phyloP scores from a whole-genome alignment of 2,113 vertebrate genomes.

The Columba livia region DNA sequence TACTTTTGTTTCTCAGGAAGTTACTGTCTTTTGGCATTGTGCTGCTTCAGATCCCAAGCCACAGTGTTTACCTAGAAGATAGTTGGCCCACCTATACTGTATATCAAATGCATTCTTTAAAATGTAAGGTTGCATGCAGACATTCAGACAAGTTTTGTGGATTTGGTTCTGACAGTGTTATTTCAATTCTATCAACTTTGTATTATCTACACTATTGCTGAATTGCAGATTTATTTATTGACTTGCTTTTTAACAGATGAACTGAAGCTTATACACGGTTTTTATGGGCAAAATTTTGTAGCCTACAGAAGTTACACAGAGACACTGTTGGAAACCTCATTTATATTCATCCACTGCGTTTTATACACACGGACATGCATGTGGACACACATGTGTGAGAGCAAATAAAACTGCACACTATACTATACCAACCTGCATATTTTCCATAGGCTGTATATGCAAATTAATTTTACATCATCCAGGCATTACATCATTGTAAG shows the following conservation, averaged over 20 bases:
- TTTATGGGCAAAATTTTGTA: background rate
- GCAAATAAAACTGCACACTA: background rate
- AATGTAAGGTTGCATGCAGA: background rate
- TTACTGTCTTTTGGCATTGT: background rate
- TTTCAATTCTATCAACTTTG: background rate
- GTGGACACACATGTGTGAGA: background rate
- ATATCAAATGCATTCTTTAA: background rate
- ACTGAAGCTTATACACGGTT: background rate
- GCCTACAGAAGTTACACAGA: background rate
- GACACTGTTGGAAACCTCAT: background rate
- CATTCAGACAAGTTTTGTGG: background rate
- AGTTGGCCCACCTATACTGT: background rate
- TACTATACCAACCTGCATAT: background rate
- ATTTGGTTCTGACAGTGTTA: background rate
- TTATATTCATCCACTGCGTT: background rate
- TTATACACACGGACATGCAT: background rate
- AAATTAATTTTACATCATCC: background rate
- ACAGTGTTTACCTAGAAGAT: rapidly evolving
- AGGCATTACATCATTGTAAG: background rate
- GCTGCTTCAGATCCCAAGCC: background rate
- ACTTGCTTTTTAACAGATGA: background rate
- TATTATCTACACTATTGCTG: background rate
- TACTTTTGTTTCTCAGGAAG: background rate
- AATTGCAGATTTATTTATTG: background rate
- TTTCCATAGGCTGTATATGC: background rate